phyloP scores from a whole-genome alignment of 2,797 vertebrate genomes.

The Eutrigla gurnardus region DNA sequence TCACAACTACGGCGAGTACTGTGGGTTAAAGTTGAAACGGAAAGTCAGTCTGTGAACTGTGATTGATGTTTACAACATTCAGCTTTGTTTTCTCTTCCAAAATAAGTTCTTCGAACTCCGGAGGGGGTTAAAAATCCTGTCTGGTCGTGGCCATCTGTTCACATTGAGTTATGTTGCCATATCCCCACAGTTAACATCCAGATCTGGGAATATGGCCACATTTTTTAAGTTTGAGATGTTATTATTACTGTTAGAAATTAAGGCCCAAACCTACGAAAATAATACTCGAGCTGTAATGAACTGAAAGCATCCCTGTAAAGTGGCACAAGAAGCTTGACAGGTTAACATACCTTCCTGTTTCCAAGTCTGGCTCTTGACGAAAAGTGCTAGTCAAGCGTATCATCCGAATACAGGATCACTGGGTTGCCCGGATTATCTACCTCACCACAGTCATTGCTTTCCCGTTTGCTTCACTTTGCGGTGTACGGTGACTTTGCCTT shows the following conservation, averaged over 20 bases:
- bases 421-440: slow-evolving; percentile 55
- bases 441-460: slow-evolving; percentile 29
- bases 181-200: background rate
- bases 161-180: slow-evolving; percentile 2
- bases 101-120: background rate
- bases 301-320: slow-evolving; percentile 15
- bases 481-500: slow-evolving; percentile 36
- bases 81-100: background rate
- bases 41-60: background rate
- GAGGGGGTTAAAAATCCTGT: background rate
- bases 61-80: background rate
- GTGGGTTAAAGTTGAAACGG: background rate
- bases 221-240: background rate
- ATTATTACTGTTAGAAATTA: background rate
- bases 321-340: slow-evolving; percentile 50
- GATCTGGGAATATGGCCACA: background rate
- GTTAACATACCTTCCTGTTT: slow-evolving; percentile 30
- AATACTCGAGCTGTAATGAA: slow-evolving; percentile 14
- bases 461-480: slow-evolving; percentile 28
- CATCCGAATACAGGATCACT: slow-evolving; percentile 54
- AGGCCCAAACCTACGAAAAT: background rate
- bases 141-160: background rate
- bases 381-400: slow-evolving; percentile 47
- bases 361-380: slow-evolving; percentile 3
- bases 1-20: background rate